Conservation (phyloP, 2,888 invertebrate species). For the Dicycla oo region DNA sequence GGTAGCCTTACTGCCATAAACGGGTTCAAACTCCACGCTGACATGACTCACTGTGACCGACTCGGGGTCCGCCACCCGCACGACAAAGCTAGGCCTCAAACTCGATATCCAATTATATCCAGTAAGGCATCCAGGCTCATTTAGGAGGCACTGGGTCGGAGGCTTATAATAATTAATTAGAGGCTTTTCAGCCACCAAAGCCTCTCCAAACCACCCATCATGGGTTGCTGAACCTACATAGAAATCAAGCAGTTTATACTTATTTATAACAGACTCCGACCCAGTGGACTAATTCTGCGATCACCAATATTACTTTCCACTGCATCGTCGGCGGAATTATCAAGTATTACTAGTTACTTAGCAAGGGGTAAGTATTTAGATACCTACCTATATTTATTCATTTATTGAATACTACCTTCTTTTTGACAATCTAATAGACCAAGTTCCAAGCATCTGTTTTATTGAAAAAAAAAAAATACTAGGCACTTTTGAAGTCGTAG, state of each 20-base stretch:
- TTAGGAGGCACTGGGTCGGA: too few relatives aligned
- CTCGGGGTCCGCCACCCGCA: background rate
- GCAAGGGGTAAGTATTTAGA: too few relatives aligned
- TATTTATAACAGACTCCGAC: background rate
- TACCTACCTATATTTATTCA: too few relatives aligned
- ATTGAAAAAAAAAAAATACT: too few relatives aligned
- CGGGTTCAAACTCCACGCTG: background rate
- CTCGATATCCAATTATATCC: conserved; percentile 6
- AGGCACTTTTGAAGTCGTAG: too few relatives aligned
- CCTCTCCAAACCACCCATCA: background rate
- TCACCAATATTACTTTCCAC: background rate
- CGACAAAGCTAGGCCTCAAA: background rate
- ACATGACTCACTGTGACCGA: conserved; percentile 16
- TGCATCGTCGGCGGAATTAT: background rate
- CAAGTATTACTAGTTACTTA: too few relatives aligned
- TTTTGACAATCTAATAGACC: too few relatives aligned
- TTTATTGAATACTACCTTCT: too few relatives aligned
- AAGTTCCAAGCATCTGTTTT: too few relatives aligned
- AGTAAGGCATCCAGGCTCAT: background rate
- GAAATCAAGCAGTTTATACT: background rate
- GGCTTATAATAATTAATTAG: background rate
- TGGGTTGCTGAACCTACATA: background rate
- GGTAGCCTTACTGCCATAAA: conserved; percentile 12
- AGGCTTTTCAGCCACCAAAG: background rate
- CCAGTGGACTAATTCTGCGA: background rate